Evolutionary conservation across 1,140 invertebrate genomes (phyloP).

Genomic region (Pseudomyrmex dendroicus): DNA sequence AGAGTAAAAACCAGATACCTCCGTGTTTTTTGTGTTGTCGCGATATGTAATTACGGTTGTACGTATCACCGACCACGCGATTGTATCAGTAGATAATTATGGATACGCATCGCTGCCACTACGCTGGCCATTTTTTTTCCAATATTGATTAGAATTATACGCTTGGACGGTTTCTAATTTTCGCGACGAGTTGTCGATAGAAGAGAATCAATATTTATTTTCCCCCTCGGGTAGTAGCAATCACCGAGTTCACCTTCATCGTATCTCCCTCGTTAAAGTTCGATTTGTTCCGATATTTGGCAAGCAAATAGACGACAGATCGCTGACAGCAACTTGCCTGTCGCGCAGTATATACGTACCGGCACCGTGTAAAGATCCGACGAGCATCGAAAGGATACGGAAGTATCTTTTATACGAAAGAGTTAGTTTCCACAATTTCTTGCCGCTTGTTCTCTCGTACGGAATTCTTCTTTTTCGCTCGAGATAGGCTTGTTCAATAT

Average conservation of each 20-base stretch:
- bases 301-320: constrained; percentile 43
- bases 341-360: neutral
- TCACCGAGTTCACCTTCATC: constrained; percentile 26
- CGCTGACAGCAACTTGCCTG: neutral
- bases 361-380: neutral
- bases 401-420: constrained; percentile 7
- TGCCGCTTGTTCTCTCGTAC: neutral
- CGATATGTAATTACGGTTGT: no score
- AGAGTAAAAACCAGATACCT: neutral
- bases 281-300: constrained; percentile 46
- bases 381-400: neutral
- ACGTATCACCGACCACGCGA: no score
- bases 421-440: constrained; percentile 25
- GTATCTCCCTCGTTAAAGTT: constrained; percentile 35
- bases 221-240: constrained; percentile 21
- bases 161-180: constrained; percentile 27
- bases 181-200: neutral
- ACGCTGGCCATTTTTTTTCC: neutral
- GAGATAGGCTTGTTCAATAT: constrained; percentile 28
- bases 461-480: constrained; percentile 11
- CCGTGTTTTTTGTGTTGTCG: no score
- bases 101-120: neutral
- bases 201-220: constrained; percentile 50
- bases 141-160: neutral
- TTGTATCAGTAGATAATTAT: constrained; percentile 12